A percentile compares a stretch with the other conserved stretches of the same genome.
Conservation (phyloP, 2,113 vertebrate species). For the Callipepla californica region DNA sequence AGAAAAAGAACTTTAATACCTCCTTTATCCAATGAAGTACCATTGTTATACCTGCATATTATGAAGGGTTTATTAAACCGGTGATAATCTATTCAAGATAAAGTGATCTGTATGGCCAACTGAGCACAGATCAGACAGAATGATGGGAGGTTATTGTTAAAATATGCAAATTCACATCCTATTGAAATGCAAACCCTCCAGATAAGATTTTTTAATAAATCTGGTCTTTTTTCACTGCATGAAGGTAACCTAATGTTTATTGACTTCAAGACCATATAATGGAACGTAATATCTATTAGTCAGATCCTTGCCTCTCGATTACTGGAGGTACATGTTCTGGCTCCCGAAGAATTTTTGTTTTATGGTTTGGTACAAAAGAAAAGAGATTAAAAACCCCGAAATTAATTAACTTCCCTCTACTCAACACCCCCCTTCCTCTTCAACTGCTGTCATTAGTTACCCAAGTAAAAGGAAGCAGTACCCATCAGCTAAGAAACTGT, state of each 20-base stretch:
- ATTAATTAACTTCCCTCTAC: conserved; percentile 69
- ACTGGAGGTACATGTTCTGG: conserved; percentile 69
- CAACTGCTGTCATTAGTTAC: conserved; percentile 47
- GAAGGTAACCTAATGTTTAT: conserved; percentile 83
- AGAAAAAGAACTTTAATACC: conserved; percentile 80
- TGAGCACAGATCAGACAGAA: conserved; percentile 79
- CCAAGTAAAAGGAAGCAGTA: conserved; percentile 18
- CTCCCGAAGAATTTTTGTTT: conserved; percentile 70
- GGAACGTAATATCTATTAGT: conserved; percentile 73
- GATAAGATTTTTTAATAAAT: conserved; percentile 89
- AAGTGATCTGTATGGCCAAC: conserved; percentile 81
- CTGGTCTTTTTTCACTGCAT: conserved; percentile 75
- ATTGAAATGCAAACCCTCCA: conserved; percentile 87
- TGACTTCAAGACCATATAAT: conserved; percentile 75
- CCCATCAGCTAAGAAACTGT: conserved; percentile 7
- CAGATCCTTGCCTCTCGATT: conserved; percentile 74
- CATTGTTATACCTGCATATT: conserved; percentile 82
- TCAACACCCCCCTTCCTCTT: not conserved
- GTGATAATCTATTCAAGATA: conserved; percentile 82
- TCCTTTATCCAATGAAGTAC: conserved; percentile 79
- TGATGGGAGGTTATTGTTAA: conserved; percentile 84
- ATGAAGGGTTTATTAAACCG: conserved; percentile 83
- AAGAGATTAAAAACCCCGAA: conserved; percentile 46
- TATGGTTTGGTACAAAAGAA: conserved; percentile 69
- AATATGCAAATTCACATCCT: conserved; percentile 87